Percentiles rank a stretch among this genome's conserved stretches.
phyloP scores from a whole-genome alignment of 2,888 invertebrate genomes.

The Drosophila yooni region DNA sequence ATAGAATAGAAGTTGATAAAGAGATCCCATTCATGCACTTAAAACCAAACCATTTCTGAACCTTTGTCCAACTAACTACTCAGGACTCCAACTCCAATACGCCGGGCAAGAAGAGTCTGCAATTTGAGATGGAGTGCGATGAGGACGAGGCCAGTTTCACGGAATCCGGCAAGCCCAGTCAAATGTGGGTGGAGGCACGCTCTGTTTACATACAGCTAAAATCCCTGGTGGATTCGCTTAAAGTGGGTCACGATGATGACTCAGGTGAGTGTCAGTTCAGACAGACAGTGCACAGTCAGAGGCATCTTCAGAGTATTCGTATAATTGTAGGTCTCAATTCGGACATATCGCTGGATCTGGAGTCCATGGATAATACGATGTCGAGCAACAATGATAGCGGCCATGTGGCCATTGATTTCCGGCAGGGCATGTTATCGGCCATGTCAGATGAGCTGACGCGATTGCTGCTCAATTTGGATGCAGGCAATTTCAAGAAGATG shows the following conservation, averaged over 20 bases:
- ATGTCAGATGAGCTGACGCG: constrained; percentile 91
- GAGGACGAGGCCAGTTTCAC: constrained; percentile 87
- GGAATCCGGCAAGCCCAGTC: constrained; percentile 84
- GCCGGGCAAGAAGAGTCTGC: constrained; percentile 88
- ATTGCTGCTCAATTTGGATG: constrained; percentile 90
- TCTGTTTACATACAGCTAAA: constrained; percentile 91
- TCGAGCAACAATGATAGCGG: constrained; percentile 76
- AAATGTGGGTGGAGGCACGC: constrained; percentile 89
- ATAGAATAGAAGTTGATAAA: not conserved
- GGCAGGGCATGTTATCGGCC: constrained; percentile 88
- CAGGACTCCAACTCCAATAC: constrained; percentile 81
- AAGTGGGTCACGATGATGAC: constrained; percentile 91
- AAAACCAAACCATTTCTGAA: not conserved
- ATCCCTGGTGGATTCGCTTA: constrained; percentile 90
- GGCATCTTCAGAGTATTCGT: not conserved
- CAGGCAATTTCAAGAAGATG: constrained; percentile 90
- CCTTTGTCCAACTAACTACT: constrained; percentile 24
- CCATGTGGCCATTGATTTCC: constrained; percentile 85
- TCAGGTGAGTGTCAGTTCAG: constrained; percentile 86
- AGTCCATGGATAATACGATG: constrained; percentile 86
- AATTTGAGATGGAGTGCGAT: constrained; percentile 95
- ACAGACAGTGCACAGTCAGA: not conserved
- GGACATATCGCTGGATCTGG: constrained; percentile 87
- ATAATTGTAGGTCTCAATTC: constrained; percentile 87
- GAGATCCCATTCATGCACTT: not conserved